Base-by-base conservation (phyloP, 2,888 invertebrate species). In the Scaptodrosophila latifasciaeformis region DNA sequence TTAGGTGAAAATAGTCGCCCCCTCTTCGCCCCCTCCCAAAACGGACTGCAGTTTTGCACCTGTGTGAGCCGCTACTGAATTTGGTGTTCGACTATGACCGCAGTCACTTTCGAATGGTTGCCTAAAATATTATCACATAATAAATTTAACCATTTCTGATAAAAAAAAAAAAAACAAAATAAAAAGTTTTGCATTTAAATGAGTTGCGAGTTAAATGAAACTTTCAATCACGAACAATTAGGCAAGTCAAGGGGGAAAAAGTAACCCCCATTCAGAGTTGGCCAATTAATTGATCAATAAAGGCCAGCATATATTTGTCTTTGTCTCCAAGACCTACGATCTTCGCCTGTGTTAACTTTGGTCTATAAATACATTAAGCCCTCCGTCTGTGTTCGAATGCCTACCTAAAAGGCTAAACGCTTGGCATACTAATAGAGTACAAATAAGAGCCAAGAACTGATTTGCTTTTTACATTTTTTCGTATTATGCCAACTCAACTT, bases 91-190 rank as follows among this genome's bases (percentile, higher is more conserved):
- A n/a, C 52, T 67, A 79, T 69, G 71, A 81, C 65, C 64, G 72
- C 62, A 65, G 60, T 64, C 53, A 78, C 78, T 76, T 76, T 76
- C 78, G 59, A 75, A 75, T 71, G 45, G 35, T 35, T 45, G 44
- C 45, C 53, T 49, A 51, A 61, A 64, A 81, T 77, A 71, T 75
- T 79, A 78, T 80, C 82, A 82, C 79, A 82, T 81, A 72, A 72
- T 62, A 67, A 57, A 71, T 71, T 58, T 56, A 64, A 53, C 61
- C 65, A 59, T 50, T 37, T 37, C 17, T 37, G 37, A 5, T 7
- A 24, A 24, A 24, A 24, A 27, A 4, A 6, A 43, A 31, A 21
- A 13, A n/a, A 49, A 34, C 24, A 35, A 17, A 7, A 7, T 3
- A 7, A 24, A 24, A 24, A 9, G 9, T 35, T n/a, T 0, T 12